Conservation (phyloP, 53 echinoderm and acorn worm genomes). For the Stichopus horrens region DNA sequence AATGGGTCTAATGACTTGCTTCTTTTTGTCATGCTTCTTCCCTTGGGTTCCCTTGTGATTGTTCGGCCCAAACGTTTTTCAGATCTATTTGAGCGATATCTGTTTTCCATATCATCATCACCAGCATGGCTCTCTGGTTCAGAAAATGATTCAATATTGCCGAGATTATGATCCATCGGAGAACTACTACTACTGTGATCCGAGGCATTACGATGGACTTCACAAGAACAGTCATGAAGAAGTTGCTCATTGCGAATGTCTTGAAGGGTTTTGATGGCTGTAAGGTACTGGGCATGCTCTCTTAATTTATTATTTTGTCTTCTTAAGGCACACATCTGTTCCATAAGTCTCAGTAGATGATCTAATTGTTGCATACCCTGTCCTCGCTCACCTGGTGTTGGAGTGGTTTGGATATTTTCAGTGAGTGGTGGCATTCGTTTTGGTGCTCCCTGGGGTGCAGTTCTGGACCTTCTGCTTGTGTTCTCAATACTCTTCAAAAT, state of each 20-base stretch:
- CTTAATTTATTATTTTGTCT: conserved; percentile 80
- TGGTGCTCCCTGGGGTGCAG: conserved; percentile 43
- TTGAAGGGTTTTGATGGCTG: conserved; percentile 82
- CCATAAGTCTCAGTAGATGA: conserved; percentile 87
- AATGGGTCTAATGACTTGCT: conserved; percentile 89
- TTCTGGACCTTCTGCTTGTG: conserved; percentile 50
- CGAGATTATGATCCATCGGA: conserved; percentile 54
- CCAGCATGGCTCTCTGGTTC: conserved; percentile 90
- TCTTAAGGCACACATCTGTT: conserved; percentile 91
- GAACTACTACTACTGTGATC: conserved; percentile 63
- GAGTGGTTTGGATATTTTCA: conserved; percentile 79
- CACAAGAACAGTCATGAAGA: conserved; percentile 76
- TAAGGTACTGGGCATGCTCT: conserved; percentile 87
- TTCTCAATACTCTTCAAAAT: conserved; percentile 85
- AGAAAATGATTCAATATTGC: conserved; percentile 73
- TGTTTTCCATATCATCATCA: conserved; percentile 68
- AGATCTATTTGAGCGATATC: conserved; percentile 48
- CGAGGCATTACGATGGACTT: conserved; percentile 60
- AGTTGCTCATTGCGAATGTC: conserved; percentile 85
- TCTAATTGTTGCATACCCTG: conserved; percentile 94
- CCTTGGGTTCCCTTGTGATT: conserved; percentile 64
- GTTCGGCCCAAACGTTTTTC: conserved; percentile 75
- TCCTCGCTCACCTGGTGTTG: conserved; percentile 51
- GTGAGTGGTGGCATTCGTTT: conserved; percentile 75
- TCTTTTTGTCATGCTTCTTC: conserved; percentile 72